Evolutionary conservation across 1,140 invertebrate species (phyloP), one percentile per base, ranked within the genome.

Genomic region (Heliothis virescens): DNA sequence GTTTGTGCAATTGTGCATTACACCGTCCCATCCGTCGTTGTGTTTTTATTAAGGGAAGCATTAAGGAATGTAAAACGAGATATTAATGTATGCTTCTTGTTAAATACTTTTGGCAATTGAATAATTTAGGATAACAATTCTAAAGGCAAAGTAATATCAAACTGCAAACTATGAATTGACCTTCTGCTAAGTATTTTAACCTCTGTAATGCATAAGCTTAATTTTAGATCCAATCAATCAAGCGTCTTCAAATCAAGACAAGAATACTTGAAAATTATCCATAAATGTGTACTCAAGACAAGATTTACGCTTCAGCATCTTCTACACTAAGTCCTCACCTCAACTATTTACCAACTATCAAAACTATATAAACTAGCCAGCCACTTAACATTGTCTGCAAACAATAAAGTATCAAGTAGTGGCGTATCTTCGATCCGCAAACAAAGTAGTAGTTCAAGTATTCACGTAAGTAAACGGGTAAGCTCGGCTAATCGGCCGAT

Each of bases 1-100:
- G 79, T 81, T 81, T 83, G 82, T 80, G 47, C 76, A 72, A 62
- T 73, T 72, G 74, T 83, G 60, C 74, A 63, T 76, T 63, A 65
- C 59, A 21, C 41, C 65, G 62, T 65, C 21, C 73, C 63, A 59
- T n/a, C 41, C n/a, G 52, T 63, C 34, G 55, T 78, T 65, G 78
- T 78, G 75, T 77, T 78, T 81, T 78, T 80, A 73, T 78, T 55
- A 62, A n/a, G 65, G 62, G 21, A 77, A 50, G 48, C 72, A 80
- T 80, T 80, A 80, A 75, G 63, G 79, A 55, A 73, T 59, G 60
- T 26, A 59, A 80, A 67, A 76, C 63, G 73, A 75, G 79, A 34
- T 52, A 48, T 60, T 72, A 34, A 47, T 80, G 63, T 41, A 26
- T 16, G 29, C 47, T 26, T 52, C 26, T 69, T 52, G 65, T 53